Conservation (phyloP, 2,113 vertebrate genomes). For the Tiliqua scincoides region DNA sequence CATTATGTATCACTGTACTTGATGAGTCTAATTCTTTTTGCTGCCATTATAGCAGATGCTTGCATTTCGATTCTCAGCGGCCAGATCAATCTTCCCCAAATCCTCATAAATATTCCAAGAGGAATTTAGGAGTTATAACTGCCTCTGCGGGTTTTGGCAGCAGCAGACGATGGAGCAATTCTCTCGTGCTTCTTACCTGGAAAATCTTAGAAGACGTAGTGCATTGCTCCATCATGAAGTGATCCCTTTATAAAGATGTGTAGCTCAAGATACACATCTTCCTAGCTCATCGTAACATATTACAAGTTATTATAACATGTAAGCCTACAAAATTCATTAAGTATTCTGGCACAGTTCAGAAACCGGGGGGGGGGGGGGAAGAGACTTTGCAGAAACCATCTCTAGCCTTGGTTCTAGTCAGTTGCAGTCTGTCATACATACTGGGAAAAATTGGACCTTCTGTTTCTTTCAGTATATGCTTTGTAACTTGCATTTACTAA, state of each 20-base stretch:
- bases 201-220: not conserved
- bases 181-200: not conserved
- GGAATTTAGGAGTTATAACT: constrained; percentile 16
- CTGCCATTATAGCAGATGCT: constrained; percentile 74
- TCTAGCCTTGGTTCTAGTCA: too few species aligned
- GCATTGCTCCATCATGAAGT: constrained; percentile 7
- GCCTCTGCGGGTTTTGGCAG: not conserved
- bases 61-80: constrained; percentile 65
- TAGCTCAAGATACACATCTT: too few species aligned
- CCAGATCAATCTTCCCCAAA: constrained; percentile 65
- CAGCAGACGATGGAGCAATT: not conserved
- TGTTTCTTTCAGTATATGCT: too few species aligned
- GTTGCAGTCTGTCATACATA: too few species aligned
- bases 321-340: too few species aligned
- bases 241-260: not conserved
- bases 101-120: constrained; percentile 65
- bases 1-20: constrained; percentile 74
- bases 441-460: too few species aligned
- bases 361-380: too few species aligned
- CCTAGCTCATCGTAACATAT: too few species aligned
- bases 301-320: too few species aligned
- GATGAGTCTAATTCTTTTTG: constrained; percentile 77
- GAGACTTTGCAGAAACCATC: too few species aligned
- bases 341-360: too few species aligned
- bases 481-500: too few species aligned